Evolutionary conservation across 2,888 invertebrate species (phyloP).

Genomic region (Eurytoma adleriae): DNA sequence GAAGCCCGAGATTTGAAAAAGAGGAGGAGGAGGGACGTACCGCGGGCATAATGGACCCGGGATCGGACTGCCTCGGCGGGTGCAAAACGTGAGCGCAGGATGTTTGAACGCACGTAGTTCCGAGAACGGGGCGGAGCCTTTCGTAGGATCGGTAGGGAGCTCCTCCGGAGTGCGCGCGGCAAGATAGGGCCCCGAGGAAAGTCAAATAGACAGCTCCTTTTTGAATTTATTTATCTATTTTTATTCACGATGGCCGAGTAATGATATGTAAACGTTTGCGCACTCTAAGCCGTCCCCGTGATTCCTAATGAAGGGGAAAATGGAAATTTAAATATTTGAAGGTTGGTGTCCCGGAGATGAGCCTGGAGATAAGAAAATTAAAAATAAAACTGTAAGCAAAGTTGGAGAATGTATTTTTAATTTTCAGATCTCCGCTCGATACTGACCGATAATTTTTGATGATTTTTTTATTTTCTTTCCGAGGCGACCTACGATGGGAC

Average conservation of each 20-base stretch:
- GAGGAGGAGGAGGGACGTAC: background rate
- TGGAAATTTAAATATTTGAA: slow-evolving; percentile 11
- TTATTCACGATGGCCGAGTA: background rate
- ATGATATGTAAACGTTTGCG: no score
- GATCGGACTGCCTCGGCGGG: background rate
- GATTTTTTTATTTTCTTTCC: no score
- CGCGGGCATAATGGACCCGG: slow-evolving; percentile 11
- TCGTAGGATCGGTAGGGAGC: slow-evolving; percentile 7
- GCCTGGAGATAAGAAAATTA: background rate
- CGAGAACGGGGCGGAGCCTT: slow-evolving; percentile 30
- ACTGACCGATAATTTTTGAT: no score
- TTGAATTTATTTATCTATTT: slow-evolving; percentile 24
- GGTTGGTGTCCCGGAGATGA: background rate
- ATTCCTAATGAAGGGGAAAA: no score
- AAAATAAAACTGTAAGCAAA: background rate
- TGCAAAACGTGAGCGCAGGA: slow-evolving; percentile 35
- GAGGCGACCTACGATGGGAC: no score
- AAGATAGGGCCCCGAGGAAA: background rate
- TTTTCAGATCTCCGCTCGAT: no score
- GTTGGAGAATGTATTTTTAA: background rate
- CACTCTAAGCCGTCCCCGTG: no score
- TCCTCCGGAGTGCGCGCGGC: background rate
- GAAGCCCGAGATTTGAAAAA: background rate
- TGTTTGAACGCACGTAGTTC: slow-evolving; percentile 46
- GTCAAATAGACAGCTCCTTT: slow-evolving; percentile 1